These are phyloP conservation scores for Trichomycterus rosablanca DNA, from an alignment of 2,113 vertebrate species.

Conservation along the genomic window DNA sequence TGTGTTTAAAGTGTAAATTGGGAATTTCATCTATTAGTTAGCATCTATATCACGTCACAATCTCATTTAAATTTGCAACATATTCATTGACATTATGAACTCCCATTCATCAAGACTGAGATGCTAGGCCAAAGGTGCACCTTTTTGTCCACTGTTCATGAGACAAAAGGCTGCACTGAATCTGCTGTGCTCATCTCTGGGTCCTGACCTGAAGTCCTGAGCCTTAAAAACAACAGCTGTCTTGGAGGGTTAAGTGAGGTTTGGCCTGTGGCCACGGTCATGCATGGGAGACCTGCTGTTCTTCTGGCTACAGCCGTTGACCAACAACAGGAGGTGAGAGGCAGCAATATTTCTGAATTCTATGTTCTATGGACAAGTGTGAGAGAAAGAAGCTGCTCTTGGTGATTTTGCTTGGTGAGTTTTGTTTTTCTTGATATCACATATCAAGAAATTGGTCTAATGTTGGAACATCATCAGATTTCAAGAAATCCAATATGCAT, in stretches of 20 bases:
- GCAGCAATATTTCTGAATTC: neutral
- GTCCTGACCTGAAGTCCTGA: slow-evolving; percentile 56
- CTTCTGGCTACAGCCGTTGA: slow-evolving; percentile 28
- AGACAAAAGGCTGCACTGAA: slow-evolving; percentile 63
- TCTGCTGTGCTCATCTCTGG: slow-evolving; percentile 32
- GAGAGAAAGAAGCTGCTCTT: too few species aligned
- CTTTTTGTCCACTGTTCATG: slow-evolving; percentile 41
- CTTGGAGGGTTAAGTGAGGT: slow-evolving; percentile 32
- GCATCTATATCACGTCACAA: too few species aligned
- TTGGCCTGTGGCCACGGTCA: slow-evolving; percentile 32
- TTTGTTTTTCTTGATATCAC: too few species aligned
- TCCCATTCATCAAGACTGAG: neutral
- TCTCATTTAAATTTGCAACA: neutral
- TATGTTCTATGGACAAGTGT: neutral
- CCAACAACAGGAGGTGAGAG: slow-evolving; percentile 26
- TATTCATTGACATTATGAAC: neutral
- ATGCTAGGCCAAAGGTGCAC: slow-evolving; percentile 36
- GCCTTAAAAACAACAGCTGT: slow-evolving; percentile 69
- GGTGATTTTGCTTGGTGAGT: too few species aligned
- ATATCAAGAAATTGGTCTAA: too few species aligned
- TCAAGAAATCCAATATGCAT: too few species aligned
- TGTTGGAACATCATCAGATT: too few species aligned
- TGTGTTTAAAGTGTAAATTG: too few species aligned
- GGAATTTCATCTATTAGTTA: too few species aligned
- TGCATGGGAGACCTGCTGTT: slow-evolving; percentile 43